Evolutionary conservation across 2,113 vertebrate species (phyloP).

Genomic region (Bostrychus sinensis): DNA sequence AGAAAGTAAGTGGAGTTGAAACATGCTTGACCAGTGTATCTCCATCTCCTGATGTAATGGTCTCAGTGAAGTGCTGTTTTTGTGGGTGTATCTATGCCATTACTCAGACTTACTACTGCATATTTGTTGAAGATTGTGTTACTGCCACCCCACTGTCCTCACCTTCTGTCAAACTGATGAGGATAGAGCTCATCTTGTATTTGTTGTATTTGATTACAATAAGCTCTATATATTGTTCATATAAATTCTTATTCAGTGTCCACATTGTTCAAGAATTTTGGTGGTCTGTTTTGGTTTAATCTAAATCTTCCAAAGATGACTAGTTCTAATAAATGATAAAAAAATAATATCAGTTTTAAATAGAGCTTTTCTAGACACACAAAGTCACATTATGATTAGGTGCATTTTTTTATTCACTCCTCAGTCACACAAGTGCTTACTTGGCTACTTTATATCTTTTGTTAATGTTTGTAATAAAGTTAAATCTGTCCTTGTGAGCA

Average conservation of each 20-base stretch:
- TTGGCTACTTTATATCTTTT: too few relatives aligned
- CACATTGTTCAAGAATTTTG: too few relatives aligned
- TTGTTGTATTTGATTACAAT: not conserved
- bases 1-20: slow-evolving; percentile 4
- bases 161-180: slow-evolving; percentile 21
- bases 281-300: too few relatives aligned
- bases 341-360: too few relatives aligned
- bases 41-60: not conserved
- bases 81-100: slow-evolving; percentile 9
- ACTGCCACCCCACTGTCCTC: slow-evolving; percentile 31
- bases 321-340: too few relatives aligned
- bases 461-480: not conserved
- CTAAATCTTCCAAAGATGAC: too few relatives aligned
- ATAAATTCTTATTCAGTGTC: too few relatives aligned
- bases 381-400: too few relatives aligned
- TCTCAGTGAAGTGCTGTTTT: slow-evolving; percentile 43
- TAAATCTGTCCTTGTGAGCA: not conserved
- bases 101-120: slow-evolving; percentile 25
- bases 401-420: too few relatives aligned
- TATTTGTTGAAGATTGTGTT: slow-evolving; percentile 46
- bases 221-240: not conserved
- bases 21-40: not conserved
- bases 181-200: slow-evolving; percentile 5
- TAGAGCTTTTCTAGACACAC: too few relatives aligned
- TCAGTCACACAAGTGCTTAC: too few relatives aligned